Evolutionary conservation across 2,113 vertebrate species (phyloP).

Genomic region (Gulo gulo): DNA sequence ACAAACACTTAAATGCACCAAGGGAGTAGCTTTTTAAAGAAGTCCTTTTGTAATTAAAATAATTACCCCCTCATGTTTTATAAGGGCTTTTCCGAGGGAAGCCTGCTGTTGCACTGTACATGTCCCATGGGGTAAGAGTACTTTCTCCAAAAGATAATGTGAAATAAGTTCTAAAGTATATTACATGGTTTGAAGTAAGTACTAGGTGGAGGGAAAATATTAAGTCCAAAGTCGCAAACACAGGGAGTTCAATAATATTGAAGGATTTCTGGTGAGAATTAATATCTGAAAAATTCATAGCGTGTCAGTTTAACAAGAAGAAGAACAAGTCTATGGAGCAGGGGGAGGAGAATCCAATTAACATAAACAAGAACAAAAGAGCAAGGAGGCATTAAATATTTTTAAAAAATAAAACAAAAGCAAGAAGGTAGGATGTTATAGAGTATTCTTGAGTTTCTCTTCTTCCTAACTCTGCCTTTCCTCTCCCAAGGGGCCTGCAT

Average conservation of each 20-base stretch:
- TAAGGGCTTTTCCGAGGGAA: not conserved
- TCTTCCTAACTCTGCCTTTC: not conserved
- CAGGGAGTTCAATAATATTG: not conserved
- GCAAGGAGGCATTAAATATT: not conserved
- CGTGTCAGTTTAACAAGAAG: not conserved
- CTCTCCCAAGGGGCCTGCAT: not conserved
- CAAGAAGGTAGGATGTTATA: not conserved
- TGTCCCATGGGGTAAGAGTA: not conserved
- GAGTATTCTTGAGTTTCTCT: not conserved
- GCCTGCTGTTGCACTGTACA: not conserved
- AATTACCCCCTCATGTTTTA: not conserved
- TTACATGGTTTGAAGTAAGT: slow-evolving; percentile 16
- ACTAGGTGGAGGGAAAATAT: not conserved
- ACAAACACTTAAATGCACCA: slow-evolving; percentile 19
- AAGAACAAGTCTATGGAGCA: not conserved
- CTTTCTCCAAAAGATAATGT: not conserved
- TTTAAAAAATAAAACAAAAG: not conserved
- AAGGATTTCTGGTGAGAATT: slow-evolving; percentile 16
- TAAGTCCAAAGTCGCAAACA: not conserved
- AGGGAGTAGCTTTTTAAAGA: not conserved
- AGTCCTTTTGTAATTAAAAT: slow-evolving; percentile 24
- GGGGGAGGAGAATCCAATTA: not conserved
- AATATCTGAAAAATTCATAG: not conserved
- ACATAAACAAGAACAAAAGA: not conserved
- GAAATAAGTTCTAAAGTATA: not conserved